phyloP scores from a whole-genome alignment of 2,113 vertebrate genomes.

The Scopus umbretta region DNA sequence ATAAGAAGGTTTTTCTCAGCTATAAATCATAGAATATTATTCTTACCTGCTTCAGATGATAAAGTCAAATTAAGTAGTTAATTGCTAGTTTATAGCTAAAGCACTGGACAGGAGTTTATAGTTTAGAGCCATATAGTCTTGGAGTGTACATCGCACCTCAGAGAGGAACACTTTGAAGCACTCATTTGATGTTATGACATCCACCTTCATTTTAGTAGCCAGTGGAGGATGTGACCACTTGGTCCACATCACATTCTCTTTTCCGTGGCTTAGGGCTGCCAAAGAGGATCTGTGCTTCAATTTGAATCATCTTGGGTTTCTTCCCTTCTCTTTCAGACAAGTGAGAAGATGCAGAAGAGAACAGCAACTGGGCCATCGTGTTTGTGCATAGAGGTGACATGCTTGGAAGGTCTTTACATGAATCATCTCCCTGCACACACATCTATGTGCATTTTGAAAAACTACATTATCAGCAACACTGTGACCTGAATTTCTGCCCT shows the following conservation, averaged over 20 bases:
- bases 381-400: background rate
- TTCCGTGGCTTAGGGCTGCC: background rate
- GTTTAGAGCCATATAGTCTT: background rate
- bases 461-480: background rate
- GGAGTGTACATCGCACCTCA: background rate
- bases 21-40: background rate
- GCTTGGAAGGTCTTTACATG: background rate
- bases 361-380: rapidly evolving
- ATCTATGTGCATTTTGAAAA: background rate
- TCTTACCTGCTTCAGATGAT: background rate
- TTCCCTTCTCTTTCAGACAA: background rate
- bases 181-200: background rate
- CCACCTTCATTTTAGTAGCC: background rate
- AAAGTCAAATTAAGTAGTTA: background rate
- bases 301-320: background rate
- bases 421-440: background rate
- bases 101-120: background rate
- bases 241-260: background rate
- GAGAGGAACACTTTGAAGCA: background rate
- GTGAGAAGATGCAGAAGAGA: background rate
- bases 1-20: background rate
- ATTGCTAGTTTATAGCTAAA: background rate
- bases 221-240: background rate
- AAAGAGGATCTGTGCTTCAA: background rate
- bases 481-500: background rate